A percentile compares a stretch with the other conserved stretches of the same genome.
Conservation (phyloP, 2,888 invertebrate species). For the Macaria liturata region DNA sequence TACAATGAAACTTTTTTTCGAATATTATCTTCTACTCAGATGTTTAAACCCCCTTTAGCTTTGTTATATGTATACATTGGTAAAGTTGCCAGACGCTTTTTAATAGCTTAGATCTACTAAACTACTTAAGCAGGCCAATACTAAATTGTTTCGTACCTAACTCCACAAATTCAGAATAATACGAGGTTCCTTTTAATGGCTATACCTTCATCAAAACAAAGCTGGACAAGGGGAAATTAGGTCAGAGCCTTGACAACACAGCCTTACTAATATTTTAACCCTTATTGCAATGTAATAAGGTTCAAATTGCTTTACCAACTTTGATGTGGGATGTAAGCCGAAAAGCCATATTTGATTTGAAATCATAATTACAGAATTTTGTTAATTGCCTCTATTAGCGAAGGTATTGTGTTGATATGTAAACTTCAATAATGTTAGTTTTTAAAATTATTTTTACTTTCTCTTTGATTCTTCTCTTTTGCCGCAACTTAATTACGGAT, state of each 20-base stretch:
- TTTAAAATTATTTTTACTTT: no score
- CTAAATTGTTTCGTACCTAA: constrained; percentile 3
- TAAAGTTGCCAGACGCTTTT: no score
- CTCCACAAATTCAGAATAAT: constrained; percentile 2
- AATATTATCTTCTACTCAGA: no score
- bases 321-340: not conserved
- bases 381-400: constrained; percentile 11
- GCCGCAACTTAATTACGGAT: no score
- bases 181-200: constrained; percentile 9
- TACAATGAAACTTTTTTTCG: no score
- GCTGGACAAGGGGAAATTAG: constrained; percentile 13
- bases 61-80: no score
- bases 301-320: not conserved
- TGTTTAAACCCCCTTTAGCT: no score
- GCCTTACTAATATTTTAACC: not conserved
- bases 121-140: not conserved
- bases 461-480: no score
- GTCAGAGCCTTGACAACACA: constrained; percentile 8
- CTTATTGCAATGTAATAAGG: not conserved
- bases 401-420: not conserved
- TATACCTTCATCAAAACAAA: constrained; percentile 10
- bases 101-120: no score
- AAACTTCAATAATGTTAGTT: no score
- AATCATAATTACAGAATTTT: constrained; percentile 7
- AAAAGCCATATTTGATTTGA: constrained; percentile 10